phyloP scores from a whole-genome alignment of 2,797 vertebrate species.

The Intellagama lesueurii region DNA sequence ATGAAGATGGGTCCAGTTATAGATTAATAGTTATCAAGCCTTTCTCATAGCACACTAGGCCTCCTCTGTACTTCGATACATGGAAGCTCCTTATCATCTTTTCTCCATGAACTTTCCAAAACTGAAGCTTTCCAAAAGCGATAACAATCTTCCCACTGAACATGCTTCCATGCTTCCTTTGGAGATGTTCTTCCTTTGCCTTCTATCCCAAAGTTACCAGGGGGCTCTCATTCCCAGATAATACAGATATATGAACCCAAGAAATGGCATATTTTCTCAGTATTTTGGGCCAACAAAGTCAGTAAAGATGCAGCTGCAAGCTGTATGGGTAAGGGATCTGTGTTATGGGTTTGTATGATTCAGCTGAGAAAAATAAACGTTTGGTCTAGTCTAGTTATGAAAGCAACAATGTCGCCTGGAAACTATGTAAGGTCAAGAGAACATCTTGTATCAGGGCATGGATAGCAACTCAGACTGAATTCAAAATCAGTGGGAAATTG shows the following conservation, averaged over 20 bases:
- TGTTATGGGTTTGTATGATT: constrained; percentile 42
- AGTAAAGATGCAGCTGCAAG: constrained; percentile 26
- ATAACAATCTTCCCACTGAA: neutral
- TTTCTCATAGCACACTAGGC: neutral
- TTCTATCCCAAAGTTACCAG: neutral
- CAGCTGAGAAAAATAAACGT: constrained; percentile 63
- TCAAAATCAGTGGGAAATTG: constrained; percentile 73
- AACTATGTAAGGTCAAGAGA: constrained; percentile 69
- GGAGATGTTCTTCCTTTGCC: neutral
- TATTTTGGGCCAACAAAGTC: constrained; percentile 43
- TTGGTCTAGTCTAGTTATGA: constrained; percentile 54
- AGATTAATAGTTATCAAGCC: neutral
- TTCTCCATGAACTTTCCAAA: neutral
- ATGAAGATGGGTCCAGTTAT: no score
- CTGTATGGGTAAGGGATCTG: constrained; percentile 3
- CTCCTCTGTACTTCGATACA: neutral
- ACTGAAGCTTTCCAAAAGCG: neutral
- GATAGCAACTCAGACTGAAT: constrained; percentile 65
- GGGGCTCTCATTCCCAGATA: constrained; percentile 5
- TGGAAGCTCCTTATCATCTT: neutral
- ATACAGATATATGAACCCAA: constrained; percentile 30
- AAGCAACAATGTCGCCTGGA: constrained; percentile 74
- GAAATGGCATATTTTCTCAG: constrained; percentile 22
- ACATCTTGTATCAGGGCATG: constrained; percentile 31
- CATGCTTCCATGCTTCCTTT: neutral